A percentile compares a stretch with the other conserved stretches of the same genome.
phyloP scores from a whole-genome alignment of 2,888 invertebrate genomes.

The Schrankia costaestrigalis region DNA sequence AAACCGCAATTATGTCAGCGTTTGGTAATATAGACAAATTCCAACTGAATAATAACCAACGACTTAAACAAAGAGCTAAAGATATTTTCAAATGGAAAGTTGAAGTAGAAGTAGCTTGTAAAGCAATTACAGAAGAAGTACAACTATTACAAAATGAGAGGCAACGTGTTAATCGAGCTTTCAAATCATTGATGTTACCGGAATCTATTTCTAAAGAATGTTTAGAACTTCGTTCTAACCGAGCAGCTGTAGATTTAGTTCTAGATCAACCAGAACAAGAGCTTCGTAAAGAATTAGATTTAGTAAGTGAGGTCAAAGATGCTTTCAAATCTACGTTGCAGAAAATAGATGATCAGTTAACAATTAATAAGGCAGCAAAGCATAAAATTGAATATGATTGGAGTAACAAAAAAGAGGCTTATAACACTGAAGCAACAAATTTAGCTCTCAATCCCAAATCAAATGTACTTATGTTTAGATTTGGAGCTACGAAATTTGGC shows the following conservation, averaged over 20 bases:
- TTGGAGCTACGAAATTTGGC: constrained; percentile 89
- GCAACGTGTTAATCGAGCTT: constrained; percentile 83
- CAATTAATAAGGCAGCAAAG: constrained; percentile 89
- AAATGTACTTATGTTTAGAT: constrained; percentile 86
- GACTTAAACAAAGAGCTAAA: constrained; percentile 82
- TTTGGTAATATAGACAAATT: constrained; percentile 84
- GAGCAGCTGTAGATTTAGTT: constrained; percentile 86
- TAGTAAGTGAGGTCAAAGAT: constrained; percentile 85
- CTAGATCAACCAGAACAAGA: constrained; percentile 88
- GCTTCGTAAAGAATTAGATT: constrained; percentile 85
- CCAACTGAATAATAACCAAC: constrained; percentile 84
- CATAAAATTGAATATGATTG: constrained; percentile 92
- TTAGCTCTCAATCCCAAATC: constrained; percentile 85
- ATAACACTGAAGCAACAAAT: constrained; percentile 86
- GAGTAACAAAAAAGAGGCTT: constrained; percentile 92
- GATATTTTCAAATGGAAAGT: constrained; percentile 87
- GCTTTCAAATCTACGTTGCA: constrained; percentile 81
- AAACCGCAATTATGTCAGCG: constrained; percentile 83
- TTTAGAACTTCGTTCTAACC: constrained; percentile 84
- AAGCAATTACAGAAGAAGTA: constrained; percentile 85
- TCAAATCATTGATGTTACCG: constrained; percentile 83
- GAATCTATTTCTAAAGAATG: constrained; percentile 89
- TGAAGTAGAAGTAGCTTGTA: constrained; percentile 86
- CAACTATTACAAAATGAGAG: constrained; percentile 83
- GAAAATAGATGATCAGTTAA: constrained; percentile 85